phyloP scores from a whole-genome alignment of 2,113 vertebrate genomes.

The Mesocricetus auratus region DNA sequence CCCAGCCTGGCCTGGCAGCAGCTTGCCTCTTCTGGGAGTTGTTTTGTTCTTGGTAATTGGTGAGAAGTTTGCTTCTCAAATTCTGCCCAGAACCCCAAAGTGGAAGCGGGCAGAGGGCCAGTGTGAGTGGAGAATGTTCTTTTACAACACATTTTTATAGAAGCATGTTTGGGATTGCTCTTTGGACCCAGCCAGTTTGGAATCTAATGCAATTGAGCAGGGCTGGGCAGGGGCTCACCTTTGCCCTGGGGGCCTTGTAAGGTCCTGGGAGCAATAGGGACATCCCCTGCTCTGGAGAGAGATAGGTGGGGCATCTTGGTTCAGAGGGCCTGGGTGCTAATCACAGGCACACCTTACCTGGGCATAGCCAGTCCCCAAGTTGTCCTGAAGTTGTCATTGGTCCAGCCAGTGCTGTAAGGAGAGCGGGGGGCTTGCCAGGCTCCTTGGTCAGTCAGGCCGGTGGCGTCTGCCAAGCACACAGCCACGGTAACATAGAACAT shows the following conservation, averaged over 20 bases:
- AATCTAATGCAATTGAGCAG: not conserved
- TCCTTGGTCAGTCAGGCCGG: fast-evolving
- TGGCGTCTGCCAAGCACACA: not conserved
- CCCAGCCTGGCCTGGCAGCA: constrained; percentile 40
- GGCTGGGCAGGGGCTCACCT: not conserved
- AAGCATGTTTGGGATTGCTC: constrained; percentile 45
- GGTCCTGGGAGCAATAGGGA: not conserved
- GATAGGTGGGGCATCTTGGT: not conserved
- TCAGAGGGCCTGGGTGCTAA: not conserved
- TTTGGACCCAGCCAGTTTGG: not conserved
- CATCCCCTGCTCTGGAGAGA: not conserved
- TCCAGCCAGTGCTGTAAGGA: fast-evolving
- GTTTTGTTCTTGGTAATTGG: constrained; percentile 78
- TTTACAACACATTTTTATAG: constrained; percentile 58
- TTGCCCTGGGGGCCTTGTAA: not conserved
- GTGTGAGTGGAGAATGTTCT: constrained; percentile 40
- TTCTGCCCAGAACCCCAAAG: constrained; percentile 76
- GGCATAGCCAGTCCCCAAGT: not conserved
- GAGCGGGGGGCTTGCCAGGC: not conserved
- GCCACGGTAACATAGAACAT: not conserved
- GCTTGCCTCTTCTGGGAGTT: constrained; percentile 59
- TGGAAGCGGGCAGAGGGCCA: constrained; percentile 75
- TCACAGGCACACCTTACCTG: not conserved
- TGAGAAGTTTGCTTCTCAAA: constrained; percentile 75
- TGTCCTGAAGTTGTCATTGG: fast-evolving